Base-by-base conservation (phyloP, 53 echinoderm and acorn worm species). In the Stichopus horrens region DNA sequence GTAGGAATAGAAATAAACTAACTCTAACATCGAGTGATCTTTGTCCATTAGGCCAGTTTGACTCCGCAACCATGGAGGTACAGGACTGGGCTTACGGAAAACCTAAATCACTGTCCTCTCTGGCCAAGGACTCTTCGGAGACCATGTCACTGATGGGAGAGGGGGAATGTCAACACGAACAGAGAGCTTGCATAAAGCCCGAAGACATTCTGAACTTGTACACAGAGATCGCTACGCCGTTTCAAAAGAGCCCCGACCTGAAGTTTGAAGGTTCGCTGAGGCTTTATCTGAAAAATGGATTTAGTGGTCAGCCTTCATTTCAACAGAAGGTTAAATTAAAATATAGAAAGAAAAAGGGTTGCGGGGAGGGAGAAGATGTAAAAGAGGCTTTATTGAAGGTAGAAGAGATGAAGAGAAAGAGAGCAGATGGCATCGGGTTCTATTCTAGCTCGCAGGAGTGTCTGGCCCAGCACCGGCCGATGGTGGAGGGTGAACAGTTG, bases 11-110 rank as follows among this genome's bases (percentile, higher is more conserved):
- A 11, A 85, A 85, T 10, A 85, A 58, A 59, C 66, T 85, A 4
- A 85, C 52, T 4, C 52, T 85, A 52, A 66, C 66, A 5, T 85
- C 85, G 9, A 85, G 67, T 23, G 52, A 85, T 6, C 5, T 5
- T 4, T 85, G 85, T 67, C 18, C 11, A 0, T 21, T 85, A 22
- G 85, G 85, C 5, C 67, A 85, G 5, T 85, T 63, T 51, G 85
- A 85, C 66, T 22, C 85, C 52, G 66, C 85, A 5, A 85, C 85
- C 52, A 8, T 85, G 85, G 85, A 85, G 58, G 83, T 83, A n/a
- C 83, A 83, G 58, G 85, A 66, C 37, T 11, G 85, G 66, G 23
- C 58, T 58, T 20, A 10, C 2, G 22, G 54, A 21, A 21, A 57
- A 21, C 10, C 58, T 54, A 81, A 81, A 21, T 22, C 81, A 19